These are phyloP conservation scores for Caenorhabditis afra DNA, from an alignment of 2,888 invertebrate genomes.

Conservation along the genomic window DNA sequence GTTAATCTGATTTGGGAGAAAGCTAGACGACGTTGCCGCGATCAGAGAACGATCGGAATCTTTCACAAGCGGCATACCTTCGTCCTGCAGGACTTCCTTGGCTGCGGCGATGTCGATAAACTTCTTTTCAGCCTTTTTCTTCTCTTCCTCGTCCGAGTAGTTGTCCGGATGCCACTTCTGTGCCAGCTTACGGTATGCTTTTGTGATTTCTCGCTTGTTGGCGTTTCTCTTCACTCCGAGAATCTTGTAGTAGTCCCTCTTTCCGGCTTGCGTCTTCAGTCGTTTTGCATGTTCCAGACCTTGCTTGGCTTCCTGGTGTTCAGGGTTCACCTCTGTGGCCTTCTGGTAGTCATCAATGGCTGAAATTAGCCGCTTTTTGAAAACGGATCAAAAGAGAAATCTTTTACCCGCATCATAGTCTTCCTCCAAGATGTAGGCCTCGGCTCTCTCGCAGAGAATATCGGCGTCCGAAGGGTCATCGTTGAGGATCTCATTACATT, in stretches of 20 bases:
- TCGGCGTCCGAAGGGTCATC: constrained; percentile 86
- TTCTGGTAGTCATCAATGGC: constrained; percentile 91
- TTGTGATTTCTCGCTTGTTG: constrained; percentile 92
- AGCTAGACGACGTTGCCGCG: neutral
- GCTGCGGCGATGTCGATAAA: constrained; percentile 99
- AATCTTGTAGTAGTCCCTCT: constrained; percentile 97
- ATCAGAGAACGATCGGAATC: constrained; percentile 6
- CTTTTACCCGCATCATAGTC: constrained; percentile 91
- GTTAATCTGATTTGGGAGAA: constrained; percentile 23
- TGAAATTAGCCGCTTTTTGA: constrained; percentile 80
- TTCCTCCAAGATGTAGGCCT: constrained; percentile 91
- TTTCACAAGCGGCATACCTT: constrained; percentile 81
- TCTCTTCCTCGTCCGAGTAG: constrained; percentile 87
- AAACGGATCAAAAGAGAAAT: neutral
- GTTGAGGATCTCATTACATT: constrained; percentile 89
- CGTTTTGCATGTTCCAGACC: constrained; percentile 92
- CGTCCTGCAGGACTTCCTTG: constrained; percentile 91
- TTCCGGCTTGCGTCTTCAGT: constrained; percentile 92
- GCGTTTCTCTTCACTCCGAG: constrained; percentile 91
- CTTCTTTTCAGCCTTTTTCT: constrained; percentile 90
- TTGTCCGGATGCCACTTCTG: constrained; percentile 99
- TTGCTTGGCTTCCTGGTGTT: constrained; percentile 89
- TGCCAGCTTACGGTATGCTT: constrained; percentile 96
- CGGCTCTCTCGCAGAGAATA: constrained; percentile 91
- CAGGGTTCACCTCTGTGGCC: constrained; percentile 89